Base-by-base conservation (phyloP, 2,113 vertebrate species). In the Silurus glanis region DNA sequence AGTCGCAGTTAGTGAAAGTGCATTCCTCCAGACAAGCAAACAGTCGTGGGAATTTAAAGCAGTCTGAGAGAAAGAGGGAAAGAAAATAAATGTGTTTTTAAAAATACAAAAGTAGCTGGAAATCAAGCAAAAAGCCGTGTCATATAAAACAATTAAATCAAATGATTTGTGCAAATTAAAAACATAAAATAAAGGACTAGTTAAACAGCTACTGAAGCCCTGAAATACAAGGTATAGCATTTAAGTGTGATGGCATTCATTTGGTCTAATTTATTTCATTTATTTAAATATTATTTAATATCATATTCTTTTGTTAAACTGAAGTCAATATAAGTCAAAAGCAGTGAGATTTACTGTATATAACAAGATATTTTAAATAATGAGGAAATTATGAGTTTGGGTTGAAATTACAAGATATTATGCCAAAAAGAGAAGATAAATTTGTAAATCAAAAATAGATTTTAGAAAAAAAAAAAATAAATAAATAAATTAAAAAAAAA, bases 11-110 rank as follows among this genome's bases (percentile, higher is more conserved):
- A 80, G 74, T 69, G 37, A 69, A 82, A 62, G 49, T 51, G 62
- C 82, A 28, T 80, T 86, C 51, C 76, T 80, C 53, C 82, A 59
- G 71, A 85, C 21, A 6, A 76, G 16, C 74, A 3, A 74, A n/a
- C 72, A 74, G 66, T 86, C 66, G 37, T 61, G 83, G 87, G 84
- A 80, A 84, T 49, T 64, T 62, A 74, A 82, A 12, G 9, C 58
- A 12, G 72, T 58, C 47, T 37, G 67, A 69, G 51, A 80, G 14
- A 75, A n/a, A 84, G 28, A 71, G 23, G 64, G 19, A 87, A 51
- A 47, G 76, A 86, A 28, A 17, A 66, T 59, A 80, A 80, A 80
- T 25, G 21, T 25, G 12, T 19, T 47, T 49, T 71, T 49, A 10
- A 74, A 69, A 69, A 69, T 8, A 28, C 67, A 45, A 28, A 19